A percentile compares a stretch with the other conserved stretches of the same genome.
These are phyloP conservation scores for Toxotes jaculatrix DNA, from an alignment of 2,113 vertebrate species.

Conservation along the genomic window DNA sequence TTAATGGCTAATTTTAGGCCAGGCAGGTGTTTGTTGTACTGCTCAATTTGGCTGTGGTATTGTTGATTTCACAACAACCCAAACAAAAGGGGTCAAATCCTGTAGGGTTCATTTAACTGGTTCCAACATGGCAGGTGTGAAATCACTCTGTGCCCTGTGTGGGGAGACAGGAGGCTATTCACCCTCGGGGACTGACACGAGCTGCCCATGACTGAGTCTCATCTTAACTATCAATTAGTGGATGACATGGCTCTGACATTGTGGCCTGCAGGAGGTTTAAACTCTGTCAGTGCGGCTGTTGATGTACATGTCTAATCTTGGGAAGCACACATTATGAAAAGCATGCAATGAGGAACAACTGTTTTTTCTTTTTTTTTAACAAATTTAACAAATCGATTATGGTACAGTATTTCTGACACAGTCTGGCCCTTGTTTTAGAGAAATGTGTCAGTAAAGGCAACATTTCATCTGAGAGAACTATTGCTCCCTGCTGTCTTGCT, in stretches of 20 bases:
- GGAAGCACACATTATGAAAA: not conserved
- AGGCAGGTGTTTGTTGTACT: slow-evolving; percentile 9
- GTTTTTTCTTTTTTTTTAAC: too few species aligned
- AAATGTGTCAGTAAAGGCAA: slow-evolving; percentile 15
- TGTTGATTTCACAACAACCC: slow-evolving; percentile 24
- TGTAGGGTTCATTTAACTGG: slow-evolving; percentile 44
- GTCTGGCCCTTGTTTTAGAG: not conserved
- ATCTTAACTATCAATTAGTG: slow-evolving; percentile 52
- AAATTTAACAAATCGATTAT: too few species aligned
- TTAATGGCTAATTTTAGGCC: slow-evolving; percentile 12
- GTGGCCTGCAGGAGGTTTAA: slow-evolving; percentile 30
- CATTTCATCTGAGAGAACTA: slow-evolving; percentile 19
- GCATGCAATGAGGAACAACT: not conserved
- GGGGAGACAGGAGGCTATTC: slow-evolving; percentile 35
- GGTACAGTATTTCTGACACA: not conserved
- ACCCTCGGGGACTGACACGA: slow-evolving; percentile 42
- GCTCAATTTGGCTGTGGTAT: slow-evolving; percentile 25
- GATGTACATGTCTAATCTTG: slow-evolving; percentile 1
- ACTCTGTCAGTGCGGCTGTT: slow-evolving; percentile 19
- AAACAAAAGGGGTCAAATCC: slow-evolving; percentile 50
- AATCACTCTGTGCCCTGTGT: slow-evolving; percentile 27
- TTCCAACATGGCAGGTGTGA: slow-evolving; percentile 66
- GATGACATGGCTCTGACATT: slow-evolving; percentile 34
- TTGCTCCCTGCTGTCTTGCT: not conserved
- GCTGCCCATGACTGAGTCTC: slow-evolving; percentile 38